Base-by-base conservation (phyloP, 1,140 invertebrate genomes). In the Calephelis nemesis region DNA sequence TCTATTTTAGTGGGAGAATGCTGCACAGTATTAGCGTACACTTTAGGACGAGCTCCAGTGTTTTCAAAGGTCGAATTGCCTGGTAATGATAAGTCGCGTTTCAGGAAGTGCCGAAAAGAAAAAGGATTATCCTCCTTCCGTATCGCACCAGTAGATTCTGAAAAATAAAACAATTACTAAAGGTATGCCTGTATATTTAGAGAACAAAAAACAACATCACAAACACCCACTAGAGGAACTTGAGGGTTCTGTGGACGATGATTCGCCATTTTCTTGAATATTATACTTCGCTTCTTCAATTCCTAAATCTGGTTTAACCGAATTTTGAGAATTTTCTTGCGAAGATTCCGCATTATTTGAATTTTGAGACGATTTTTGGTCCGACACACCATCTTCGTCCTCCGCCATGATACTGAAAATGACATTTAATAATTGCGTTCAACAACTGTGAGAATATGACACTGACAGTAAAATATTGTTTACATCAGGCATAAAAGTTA, bases 51-150 rank as follows among this genome's bases (percentile, higher is more conserved):
- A 11, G 92, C 92, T 40, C 92, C 92, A 52, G 91, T 92, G 74
- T 87, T 88, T 77, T 92, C 91, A 73, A 91, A 92, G 6, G 90
- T 91, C 0, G 86, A 87, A 73, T 87, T 88, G 47, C 90, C 88
- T 67, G 91, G 91, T 70, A 92, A 74, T 52, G 91, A 92, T 30
- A 92, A 74, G 68, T 94, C 94, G 67, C 93, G 87, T 74, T 95
- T 94, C 74, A 97, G 81, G 82, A 97, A 97, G 82, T 96, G 96
- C 82, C 96, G 96, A 79, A 97, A 96, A 48, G 96, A 97, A 84
- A 97, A 96, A 3, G 95, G 94, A 84, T 95, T 95, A 62, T 95
- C 95, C 76, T 96, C 95, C 75, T 94, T 93, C 64, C 93, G 93
- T 49, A 91, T 82, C 8, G 85, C 78, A 11, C 93, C 92, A 69